phyloP scores from a whole-genome alignment of 2,113 vertebrate genomes.

The Mormyrus lacerda region DNA sequence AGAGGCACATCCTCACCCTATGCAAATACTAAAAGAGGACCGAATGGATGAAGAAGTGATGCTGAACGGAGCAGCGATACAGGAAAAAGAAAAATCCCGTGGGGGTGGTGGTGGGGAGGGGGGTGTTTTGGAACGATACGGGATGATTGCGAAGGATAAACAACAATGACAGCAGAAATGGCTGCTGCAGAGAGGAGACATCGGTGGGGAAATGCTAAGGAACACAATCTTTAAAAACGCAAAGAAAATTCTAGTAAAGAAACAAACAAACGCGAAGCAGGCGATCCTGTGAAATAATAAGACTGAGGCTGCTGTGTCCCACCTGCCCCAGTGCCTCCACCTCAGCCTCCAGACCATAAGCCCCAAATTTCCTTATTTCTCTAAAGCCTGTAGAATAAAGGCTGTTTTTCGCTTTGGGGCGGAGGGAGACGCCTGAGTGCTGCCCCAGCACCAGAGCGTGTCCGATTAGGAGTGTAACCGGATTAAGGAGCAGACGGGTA shows the following conservation, averaged over 20 bases:
- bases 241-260: neutral
- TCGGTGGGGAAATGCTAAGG: neutral
- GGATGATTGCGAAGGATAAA: neutral
- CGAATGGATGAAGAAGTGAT: neutral
- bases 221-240: neutral
- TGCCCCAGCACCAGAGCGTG: conserved; percentile 51
- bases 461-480: conserved; percentile 62
- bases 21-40: neutral
- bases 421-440: conserved; percentile 1
- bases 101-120: too few species aligned
- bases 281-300: neutral
- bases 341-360: neutral
- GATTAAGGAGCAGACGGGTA: conserved; percentile 58
- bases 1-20: neutral
- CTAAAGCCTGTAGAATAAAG: neutral
- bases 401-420: neutral
- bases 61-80: neutral
- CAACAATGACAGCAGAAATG: neutral
- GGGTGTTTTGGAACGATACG: neutral
- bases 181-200: neutral
- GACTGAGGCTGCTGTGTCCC: neutral
- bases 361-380: neutral
- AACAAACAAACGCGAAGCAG: neutral
- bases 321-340: neutral
- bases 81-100: neutral